Percentiles rank a stretch among this genome's conserved stretches.
phyloP scores from a whole-genome alignment of 2,888 invertebrate genomes.

The Rhabditoides inermis region DNA sequence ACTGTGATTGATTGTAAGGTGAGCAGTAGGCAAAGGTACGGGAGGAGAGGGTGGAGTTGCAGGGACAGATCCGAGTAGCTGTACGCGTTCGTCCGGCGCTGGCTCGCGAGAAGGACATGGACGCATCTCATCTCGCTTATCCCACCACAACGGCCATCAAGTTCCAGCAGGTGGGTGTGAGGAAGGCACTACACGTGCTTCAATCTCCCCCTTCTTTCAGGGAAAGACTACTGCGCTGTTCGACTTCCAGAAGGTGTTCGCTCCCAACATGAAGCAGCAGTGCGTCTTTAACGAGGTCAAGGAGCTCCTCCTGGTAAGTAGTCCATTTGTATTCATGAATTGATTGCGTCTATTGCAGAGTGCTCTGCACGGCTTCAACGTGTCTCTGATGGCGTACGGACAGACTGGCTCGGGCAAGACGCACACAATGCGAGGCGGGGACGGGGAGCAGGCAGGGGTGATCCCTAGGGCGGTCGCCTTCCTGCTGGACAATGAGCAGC shows the following conservation, averaged over 20 bases:
- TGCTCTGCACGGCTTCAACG: conserved; percentile 35
- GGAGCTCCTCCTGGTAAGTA: conserved; percentile 25
- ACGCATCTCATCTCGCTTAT: conserved; percentile 11
- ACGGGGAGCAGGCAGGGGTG: conserved; percentile 14
- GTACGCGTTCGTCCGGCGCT: conserved; percentile 25
- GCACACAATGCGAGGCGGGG: conserved; percentile 32
- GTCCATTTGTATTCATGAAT: no score
- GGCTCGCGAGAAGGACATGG: conserved; percentile 6
- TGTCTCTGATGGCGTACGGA: conserved; percentile 31
- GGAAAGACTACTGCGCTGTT: conserved; percentile 8
- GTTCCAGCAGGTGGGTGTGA: conserved; percentile 1
- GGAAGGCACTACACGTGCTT: no score
- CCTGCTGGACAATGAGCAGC: conserved; percentile 16
- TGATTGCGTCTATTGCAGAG: conserved; percentile 11
- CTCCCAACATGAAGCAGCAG: conserved; percentile 15
- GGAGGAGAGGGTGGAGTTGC: background rate
- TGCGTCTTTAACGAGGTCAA: conserved; percentile 19
- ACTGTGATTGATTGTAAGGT: conserved; percentile 26
- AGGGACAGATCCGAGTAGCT: conserved; percentile 30
- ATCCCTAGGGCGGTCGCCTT: conserved; percentile 25
- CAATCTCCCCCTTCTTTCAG: no score
- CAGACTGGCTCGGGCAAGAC: conserved; percentile 41
- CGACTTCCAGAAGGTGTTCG: conserved; percentile 26
- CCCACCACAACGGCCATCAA: conserved; percentile 13
- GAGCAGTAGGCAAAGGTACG: no score